Evolutionary conservation across 1,140 invertebrate genomes (phyloP).

Genomic region (Drosophila pallidifrons): DNA sequence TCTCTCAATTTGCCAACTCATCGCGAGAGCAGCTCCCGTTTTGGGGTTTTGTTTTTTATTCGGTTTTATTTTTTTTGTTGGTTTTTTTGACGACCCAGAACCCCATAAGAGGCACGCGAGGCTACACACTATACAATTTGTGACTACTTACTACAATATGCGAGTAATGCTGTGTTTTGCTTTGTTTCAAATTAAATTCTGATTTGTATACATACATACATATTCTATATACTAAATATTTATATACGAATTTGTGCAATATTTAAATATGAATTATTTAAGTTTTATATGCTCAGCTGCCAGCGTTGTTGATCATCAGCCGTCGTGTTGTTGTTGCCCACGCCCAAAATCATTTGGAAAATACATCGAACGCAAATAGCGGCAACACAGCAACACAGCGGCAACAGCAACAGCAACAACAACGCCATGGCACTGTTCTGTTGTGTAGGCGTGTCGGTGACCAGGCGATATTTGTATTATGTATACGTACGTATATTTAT

Average conservation of each 20-base stretch:
- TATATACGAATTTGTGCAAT: slow-evolving; percentile 38
- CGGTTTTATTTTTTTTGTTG: too few species aligned
- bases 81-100: slow-evolving; percentile 39
- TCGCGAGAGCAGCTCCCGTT: slow-evolving; percentile 27
- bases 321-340: slow-evolving; percentile 43
- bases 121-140: slow-evolving; percentile 6
- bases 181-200: slow-evolving; percentile 24
- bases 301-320: slow-evolving; percentile 41
- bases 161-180: slow-evolving; percentile 13
- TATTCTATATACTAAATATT: background rate
- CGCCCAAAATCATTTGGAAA: slow-evolving; percentile 63
- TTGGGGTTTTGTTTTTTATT: slow-evolving; percentile 33
- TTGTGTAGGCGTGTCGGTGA: slow-evolving; percentile 60
- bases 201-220: background rate
- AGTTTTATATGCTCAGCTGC: slow-evolving; percentile 60
- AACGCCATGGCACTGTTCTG: slow-evolving; percentile 29
- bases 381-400: slow-evolving; percentile 24
- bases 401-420: slow-evolving; percentile 4
- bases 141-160: slow-evolving; percentile 8
- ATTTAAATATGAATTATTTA: slow-evolving; percentile 74
- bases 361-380: slow-evolving; percentile 62
- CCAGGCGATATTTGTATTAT: slow-evolving; percentile 36
- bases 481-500: slow-evolving; percentile 5
- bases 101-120: slow-evolving; percentile 53
- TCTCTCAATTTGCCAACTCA: slow-evolving; percentile 45